Evolutionary conservation across 92 coral and sea anemone genomes (phyloP).

Genomic region (Palythoa caribaeorum): DNA sequence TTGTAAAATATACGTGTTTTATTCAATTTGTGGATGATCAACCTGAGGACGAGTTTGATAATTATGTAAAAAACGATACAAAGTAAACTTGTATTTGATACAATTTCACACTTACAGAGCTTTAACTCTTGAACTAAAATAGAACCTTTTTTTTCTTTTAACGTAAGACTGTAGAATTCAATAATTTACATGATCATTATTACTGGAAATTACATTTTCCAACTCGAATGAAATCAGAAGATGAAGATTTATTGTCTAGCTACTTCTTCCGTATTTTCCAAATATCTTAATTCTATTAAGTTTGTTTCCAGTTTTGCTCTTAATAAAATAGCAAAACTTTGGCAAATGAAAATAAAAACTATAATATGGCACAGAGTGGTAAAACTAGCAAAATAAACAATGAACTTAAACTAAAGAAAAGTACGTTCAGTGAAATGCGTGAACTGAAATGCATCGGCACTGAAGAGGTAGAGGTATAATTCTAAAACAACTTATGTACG

Average conservation of each 20-base stretch:
- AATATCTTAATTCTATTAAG: neutral
- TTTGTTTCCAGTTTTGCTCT: neutral
- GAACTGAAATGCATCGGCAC: no score
- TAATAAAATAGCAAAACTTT: neutral
- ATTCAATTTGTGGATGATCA: slow-evolving; percentile 25
- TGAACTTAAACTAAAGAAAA: neutral
- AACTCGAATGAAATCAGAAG: neutral
- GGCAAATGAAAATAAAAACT: neutral
- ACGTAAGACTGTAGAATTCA: neutral
- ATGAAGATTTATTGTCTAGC: neutral
- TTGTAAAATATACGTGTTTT: slow-evolving; percentile 37
- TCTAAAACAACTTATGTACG: no score
- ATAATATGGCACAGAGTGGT: neutral
- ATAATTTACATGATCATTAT: neutral
- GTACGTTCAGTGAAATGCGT: neutral
- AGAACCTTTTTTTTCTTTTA: neutral
- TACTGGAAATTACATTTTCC: neutral
- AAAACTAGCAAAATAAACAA: neutral
- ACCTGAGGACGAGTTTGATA: neutral
- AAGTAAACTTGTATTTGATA: slow-evolving; percentile 3
- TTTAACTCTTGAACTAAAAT: neutral
- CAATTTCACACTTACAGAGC: neutral
- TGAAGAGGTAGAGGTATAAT: no score
- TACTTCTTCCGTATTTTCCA: neutral
- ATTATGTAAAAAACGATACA: slow-evolving; percentile 2